A percentile compares a stretch with the other conserved stretches of the same genome.
Evolutionary conservation across 2,797 vertebrate genomes (phyloP).

Genomic region (Pipistrellus pipistrellus): DNA sequence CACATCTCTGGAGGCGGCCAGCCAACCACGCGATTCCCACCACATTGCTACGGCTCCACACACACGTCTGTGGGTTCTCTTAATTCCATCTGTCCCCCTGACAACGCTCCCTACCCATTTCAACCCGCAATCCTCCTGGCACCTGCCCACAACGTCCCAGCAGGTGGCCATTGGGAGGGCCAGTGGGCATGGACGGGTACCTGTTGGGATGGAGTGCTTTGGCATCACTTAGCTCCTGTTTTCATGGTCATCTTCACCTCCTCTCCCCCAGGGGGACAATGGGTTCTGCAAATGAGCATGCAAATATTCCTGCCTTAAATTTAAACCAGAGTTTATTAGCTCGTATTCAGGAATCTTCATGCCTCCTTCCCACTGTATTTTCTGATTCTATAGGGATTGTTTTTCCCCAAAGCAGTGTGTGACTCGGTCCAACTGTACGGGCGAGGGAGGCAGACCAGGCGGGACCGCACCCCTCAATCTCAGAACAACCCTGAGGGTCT

Average conservation of each 20-base stretch:
- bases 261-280: background rate
- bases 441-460: background rate
- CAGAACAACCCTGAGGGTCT: background rate
- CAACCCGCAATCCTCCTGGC: background rate
- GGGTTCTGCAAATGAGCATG: background rate
- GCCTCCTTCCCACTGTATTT: background rate
- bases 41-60: too few relatives aligned
- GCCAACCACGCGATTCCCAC: too few relatives aligned
- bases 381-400: background rate
- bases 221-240: conserved; percentile 12
- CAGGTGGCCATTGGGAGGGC: conserved; percentile 61
- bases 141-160: background rate
- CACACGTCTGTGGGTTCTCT: too few relatives aligned
- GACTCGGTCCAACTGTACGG: background rate
- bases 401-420: background rate
- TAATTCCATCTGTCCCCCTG: too few relatives aligned
- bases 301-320: conserved; percentile 9
- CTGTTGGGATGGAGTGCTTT: conserved; percentile 15
- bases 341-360: background rate
- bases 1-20: too few relatives aligned
- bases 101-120: too few relatives aligned
- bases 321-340: background rate
- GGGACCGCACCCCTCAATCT: background rate
- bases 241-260: background rate
- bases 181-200: conserved; percentile 30